phyloP scores from a whole-genome alignment of 2,797 vertebrate species.

The Delichon dasypus region DNA sequence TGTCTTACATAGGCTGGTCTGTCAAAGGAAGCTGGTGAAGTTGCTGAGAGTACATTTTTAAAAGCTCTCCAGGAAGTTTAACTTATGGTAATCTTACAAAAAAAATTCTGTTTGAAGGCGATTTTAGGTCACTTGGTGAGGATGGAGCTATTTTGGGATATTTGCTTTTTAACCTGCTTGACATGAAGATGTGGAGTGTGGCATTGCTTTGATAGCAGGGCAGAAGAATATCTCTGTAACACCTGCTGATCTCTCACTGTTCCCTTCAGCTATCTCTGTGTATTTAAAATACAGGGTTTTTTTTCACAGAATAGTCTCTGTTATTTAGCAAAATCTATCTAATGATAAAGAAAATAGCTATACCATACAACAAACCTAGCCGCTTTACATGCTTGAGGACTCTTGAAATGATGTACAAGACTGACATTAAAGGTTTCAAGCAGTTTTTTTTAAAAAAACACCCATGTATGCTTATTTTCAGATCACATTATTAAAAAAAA shows the following conservation, averaged over 20 bases:
- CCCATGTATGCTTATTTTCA: neutral
- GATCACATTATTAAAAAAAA: neutral
- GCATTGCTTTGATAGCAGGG: neutral
- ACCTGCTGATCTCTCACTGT: constrained; percentile 6
- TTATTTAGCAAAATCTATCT: neutral
- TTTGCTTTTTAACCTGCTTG: constrained; percentile 23
- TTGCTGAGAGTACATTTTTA: neutral
- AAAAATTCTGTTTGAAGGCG: neutral
- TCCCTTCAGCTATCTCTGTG: neutral
- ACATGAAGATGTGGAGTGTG: neutral
- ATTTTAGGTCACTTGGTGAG: neutral
- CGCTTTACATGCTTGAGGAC: neutral
- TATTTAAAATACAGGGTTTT: neutral
- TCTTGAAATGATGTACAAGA: neutral
- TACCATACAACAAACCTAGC: neutral
- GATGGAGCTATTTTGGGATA: neutral
- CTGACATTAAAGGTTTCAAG: neutral
- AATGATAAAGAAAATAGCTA: neutral
- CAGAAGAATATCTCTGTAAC: neutral
- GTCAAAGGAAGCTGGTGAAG: neutral
- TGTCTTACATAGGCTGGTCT: neutral
- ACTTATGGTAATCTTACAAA: neutral
- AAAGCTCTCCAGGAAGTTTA: neutral
- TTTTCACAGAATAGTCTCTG: neutral
- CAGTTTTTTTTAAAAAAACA: neutral